Percentiles rank a stretch among this genome's conserved stretches.
Conservation (phyloP, 92 coral and sea anemone species). For the Virgularia gustaviana region DNA sequence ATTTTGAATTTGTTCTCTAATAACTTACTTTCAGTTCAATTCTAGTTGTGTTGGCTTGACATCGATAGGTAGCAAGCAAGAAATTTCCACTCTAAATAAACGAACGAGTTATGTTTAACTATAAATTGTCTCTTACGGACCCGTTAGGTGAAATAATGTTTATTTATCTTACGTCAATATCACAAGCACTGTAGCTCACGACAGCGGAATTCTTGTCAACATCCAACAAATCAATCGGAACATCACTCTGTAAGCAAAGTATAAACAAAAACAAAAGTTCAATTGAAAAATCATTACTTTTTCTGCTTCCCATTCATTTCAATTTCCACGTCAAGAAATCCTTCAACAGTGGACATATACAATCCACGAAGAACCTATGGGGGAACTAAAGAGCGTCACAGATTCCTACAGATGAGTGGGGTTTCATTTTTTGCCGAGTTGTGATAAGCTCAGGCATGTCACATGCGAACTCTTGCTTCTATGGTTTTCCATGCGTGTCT, state of each 20-base stretch:
- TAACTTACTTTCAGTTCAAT: slow-evolving; percentile 77
- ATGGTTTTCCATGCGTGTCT: no score
- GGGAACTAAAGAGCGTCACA: no score
- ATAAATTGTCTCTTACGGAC: neutral
- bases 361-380: no score
- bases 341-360: no score
- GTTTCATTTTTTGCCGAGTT: no score
- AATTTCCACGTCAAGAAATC: no score
- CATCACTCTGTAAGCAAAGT: slow-evolving; percentile 74
- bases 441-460: no score
- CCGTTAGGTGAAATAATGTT: neutral
- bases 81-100: slow-evolving; percentile 79
- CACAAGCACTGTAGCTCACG: slow-evolving; percentile 98
- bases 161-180: slow-evolving; percentile 65
- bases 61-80: slow-evolving; percentile 88
- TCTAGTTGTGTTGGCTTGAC: slow-evolving; percentile 97
- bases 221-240: slow-evolving; percentile 92
- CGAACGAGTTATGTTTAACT: neutral
- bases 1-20: no score
- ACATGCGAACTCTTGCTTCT: no score
- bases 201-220: slow-evolving; percentile 99
- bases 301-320: neutral
- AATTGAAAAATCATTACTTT: neutral
- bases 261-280: no score
- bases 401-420: no score